These are phyloP conservation scores for Falco punctatus DNA, from an alignment of 2,113 vertebrate genomes.

Conservation along the genomic window DNA sequence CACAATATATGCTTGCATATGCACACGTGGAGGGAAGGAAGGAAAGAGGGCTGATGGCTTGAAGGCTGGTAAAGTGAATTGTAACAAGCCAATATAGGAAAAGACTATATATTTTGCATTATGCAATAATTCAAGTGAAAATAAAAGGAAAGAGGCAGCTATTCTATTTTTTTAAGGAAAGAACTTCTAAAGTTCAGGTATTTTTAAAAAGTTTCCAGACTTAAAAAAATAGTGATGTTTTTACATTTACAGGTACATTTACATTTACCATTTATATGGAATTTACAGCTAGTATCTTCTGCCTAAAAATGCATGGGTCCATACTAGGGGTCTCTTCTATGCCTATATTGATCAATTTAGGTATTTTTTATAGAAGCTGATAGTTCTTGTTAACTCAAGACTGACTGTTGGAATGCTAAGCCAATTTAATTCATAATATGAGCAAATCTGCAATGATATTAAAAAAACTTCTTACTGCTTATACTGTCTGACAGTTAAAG, in stretches of 20 bases:
- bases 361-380: background rate
- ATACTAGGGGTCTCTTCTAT: background rate
- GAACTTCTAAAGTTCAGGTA: background rate
- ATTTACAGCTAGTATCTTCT: background rate
- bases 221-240: background rate
- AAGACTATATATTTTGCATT: background rate
- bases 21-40: background rate
- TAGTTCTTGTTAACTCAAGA: background rate
- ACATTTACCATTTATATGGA: background rate
- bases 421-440: background rate
- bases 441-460: background rate
- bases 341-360: background rate
- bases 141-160: background rate
- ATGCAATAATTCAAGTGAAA: background rate
- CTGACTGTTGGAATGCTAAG: background rate
- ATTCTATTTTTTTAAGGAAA: background rate
- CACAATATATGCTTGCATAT: background rate
- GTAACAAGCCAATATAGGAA: background rate
- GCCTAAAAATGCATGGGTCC: background rate
- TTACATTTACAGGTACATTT: background rate
- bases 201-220: background rate
- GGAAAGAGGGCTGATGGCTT: accelerated
- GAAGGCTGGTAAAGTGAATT: background rate
- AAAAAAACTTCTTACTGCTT: background rate
- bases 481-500: background rate